Evolutionary conservation across 2,113 vertebrate species (phyloP).

Genomic region (Vombatus ursinus): DNA sequence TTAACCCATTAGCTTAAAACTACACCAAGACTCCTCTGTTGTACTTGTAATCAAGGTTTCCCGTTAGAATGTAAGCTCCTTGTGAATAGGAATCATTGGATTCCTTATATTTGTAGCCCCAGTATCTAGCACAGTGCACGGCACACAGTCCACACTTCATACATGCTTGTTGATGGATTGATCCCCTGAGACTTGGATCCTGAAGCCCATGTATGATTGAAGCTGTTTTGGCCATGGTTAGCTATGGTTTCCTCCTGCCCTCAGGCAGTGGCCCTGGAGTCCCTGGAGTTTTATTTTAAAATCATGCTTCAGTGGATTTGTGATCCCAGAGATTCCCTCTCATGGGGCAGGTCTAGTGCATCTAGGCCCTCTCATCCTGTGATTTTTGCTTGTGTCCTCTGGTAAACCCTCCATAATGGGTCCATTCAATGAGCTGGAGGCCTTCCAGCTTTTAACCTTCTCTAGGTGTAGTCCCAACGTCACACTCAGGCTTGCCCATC

Average conservation of each 20-base stretch:
- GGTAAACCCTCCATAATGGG: background rate
- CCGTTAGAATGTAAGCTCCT: background rate
- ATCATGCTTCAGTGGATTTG: background rate
- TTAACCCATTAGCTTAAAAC: background rate
- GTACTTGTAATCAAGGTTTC: background rate
- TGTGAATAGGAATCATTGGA: background rate
- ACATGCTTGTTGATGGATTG: background rate
- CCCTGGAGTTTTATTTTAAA: background rate
- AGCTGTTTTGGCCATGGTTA: background rate
- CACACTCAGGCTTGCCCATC: background rate
- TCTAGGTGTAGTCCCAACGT: background rate
- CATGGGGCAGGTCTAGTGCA: background rate
- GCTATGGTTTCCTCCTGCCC: background rate
- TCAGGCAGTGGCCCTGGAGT: background rate
- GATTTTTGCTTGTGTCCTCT: background rate
- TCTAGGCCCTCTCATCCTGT: background rate
- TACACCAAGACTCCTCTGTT: background rate
- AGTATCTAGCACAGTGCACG: background rate
- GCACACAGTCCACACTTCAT: background rate
- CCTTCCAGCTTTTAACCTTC: background rate
- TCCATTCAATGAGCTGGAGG: background rate
- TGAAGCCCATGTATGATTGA: background rate
- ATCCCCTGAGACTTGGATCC: background rate
- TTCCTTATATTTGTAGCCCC: background rate
- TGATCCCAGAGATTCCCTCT: background rate